Evolutionary conservation across 2,797 vertebrate species (phyloP), one percentile per base, ranked within the genome.

Genomic region (Momotus momota): DNA sequence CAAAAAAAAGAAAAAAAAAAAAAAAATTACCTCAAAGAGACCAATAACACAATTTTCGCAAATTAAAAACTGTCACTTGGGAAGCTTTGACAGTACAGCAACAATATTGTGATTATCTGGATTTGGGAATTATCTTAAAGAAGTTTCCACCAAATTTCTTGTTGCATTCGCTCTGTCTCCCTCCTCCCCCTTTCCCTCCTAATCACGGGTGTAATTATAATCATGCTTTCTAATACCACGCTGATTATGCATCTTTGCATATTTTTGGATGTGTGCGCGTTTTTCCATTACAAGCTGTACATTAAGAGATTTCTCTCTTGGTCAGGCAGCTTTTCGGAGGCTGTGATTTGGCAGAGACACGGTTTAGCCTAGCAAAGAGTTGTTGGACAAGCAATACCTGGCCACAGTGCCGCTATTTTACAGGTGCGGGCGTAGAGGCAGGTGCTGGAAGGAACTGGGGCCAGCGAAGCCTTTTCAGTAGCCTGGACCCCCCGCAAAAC

Each of bases 141-240:
- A 92, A 95, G 85, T 95, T 95, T 75, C 57, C 66, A 77, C 25
- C 41, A 40, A 64, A 86, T 90, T 91, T 94, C 62, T 90, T 88
- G 31, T 75, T 81, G 14, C 12, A 16, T 86, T 92, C 60, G 71
- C 22, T 45, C 40, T 46, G 52, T 21, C 45, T 79, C 57, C 46
- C 79, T 72, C 75, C 49, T 83, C n/a, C 38, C 13, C 10, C 10
- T 78, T 83, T 60, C n/a, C 57, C 61, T 62, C 45, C 46, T 88
- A 65, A 94, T 94, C 91, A 75, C 0, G 14, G 61, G 35, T 81
- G 64, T 74, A 88, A 94, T 88, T 90, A 86, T 86, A 92, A 94
- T 58, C 52, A 26, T 18, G 60, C 73, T 94, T 93, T 67, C 91
- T 90, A 94, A 61, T 74, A 52, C 48, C 74, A n/a, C 74, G 75